phyloP scores from a whole-genome alignment of 2,888 invertebrate genomes.

The Griposia aprilina region DNA sequence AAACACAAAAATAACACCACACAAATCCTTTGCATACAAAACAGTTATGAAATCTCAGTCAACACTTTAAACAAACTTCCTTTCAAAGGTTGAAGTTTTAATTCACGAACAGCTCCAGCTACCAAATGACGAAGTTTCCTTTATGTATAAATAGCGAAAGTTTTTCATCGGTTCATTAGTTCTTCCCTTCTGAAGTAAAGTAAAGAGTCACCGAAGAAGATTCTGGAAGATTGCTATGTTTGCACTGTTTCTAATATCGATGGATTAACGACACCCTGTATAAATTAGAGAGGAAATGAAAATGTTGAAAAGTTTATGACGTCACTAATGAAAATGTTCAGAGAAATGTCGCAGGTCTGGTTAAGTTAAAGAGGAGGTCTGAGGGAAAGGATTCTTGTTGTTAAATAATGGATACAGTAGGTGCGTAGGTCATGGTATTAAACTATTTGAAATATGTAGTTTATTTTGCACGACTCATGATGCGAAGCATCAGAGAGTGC shows the following conservation, averaged over 20 bases:
- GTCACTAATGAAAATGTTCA: slow-evolving; percentile 25
- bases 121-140: slow-evolving; percentile 67
- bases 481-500: too few species aligned
- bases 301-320: slow-evolving; percentile 70
- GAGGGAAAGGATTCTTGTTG: neutral
- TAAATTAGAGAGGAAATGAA: slow-evolving; percentile 86
- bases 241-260: slow-evolving; percentile 84
- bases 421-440: neutral
- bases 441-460: neutral
- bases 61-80: slow-evolving; percentile 47
- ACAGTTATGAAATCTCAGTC: slow-evolving; percentile 16
- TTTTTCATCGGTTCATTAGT: slow-evolving; percentile 84
- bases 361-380: neutral
- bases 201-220: slow-evolving; percentile 67
- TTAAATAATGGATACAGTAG: neutral
- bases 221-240: slow-evolving; percentile 79
- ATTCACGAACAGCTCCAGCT: slow-evolving; percentile 57
- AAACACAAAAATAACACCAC: neutral
- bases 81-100: slow-evolving; percentile 54
- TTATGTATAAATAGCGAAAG: slow-evolving; percentile 66
- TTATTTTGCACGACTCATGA: too few species aligned
- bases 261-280: slow-evolving; percentile 85
- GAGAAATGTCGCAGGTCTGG: neutral
- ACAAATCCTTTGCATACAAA: neutral
- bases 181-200: slow-evolving; percentile 73